Evolutionary conservation across 2,113 vertebrate species (phyloP).

Genomic region (Hippocampus guttulatus): DNA sequence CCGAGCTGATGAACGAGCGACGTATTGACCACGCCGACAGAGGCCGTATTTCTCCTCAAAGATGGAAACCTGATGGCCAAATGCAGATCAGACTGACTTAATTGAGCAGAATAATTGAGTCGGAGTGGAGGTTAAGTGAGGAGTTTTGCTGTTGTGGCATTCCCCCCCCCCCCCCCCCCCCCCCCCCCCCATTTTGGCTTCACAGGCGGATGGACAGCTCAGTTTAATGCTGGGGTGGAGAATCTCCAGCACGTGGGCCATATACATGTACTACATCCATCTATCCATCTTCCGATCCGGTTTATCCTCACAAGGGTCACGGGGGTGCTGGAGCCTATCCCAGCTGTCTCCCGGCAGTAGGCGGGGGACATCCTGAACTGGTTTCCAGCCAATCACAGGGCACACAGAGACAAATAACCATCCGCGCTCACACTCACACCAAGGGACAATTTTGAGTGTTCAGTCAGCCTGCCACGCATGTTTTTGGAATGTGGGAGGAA

Average conservation of each 20-base stretch:
- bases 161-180: conserved; percentile 55
- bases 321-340: too few relatives aligned
- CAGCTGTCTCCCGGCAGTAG: too few relatives aligned
- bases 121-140: conserved; percentile 47
- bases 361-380: too few relatives aligned
- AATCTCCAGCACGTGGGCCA: background rate
- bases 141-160: conserved; percentile 78
- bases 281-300: too few relatives aligned
- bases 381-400: too few relatives aligned
- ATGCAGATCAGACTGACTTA: conserved; percentile 79
- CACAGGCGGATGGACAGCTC: conserved; percentile 50
- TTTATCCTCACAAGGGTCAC: too few relatives aligned
- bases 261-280: background rate
- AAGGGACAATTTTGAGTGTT: too few relatives aligned
- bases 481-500: too few relatives aligned
- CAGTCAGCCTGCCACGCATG: too few relatives aligned
- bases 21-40: conserved; percentile 77
- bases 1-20: conserved; percentile 78
- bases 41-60: conserved; percentile 80
- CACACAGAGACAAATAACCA: too few relatives aligned
- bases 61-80: conserved; percentile 83
- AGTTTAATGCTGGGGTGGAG: background rate
- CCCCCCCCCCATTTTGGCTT: conserved; percentile 46
- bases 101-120: conserved; percentile 77
- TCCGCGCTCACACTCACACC: too few relatives aligned